Base-by-base conservation (phyloP, 2,888 invertebrate genomes). In the Pollenia angustigena region DNA sequence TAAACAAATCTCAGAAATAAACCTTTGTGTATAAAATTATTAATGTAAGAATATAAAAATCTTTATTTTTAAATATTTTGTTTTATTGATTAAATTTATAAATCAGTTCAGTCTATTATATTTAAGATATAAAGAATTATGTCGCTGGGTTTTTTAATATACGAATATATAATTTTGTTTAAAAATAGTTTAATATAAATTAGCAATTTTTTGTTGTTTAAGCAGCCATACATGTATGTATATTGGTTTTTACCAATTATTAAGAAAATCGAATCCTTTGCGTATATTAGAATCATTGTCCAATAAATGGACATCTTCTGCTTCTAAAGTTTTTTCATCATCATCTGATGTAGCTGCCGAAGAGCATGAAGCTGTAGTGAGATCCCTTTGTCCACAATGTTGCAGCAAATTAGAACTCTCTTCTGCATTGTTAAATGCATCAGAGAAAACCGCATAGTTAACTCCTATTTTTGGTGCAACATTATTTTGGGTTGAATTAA, bases 241-340 rank as follows among this genome's bases (percentile, higher is more conserved):
- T 56, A 23, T 46, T 18, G 4, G 23, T 42, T 66, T 81, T 89
- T 90, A 91, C 91, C 91, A 91, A 81, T 91, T 91, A 83, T 91
- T 91, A n/a, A 91, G 89, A 88, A 91, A 91, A 85, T 91, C 91
- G 87, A 91, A 91, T 66, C 91, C 91, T 50, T 90, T 91, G 42
- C 89, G 88, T 23, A 91, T 78, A 75, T 88, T 89, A 48, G 89
- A 88, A 68, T 90, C 90, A 52, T 89, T 89, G 10, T 90, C 85
- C 46, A 91, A 84, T 64, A 90, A 76, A 62, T 90, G 89, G 6
- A 90, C 88, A 81, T 90, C 90, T 78, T 90, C 90, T 62, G 89
- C 89, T 7, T 89, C 71, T 10, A 89, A 87, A 50, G 90, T 90
- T 48, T 89, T 89, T 46, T 89, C 88, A 16, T 90, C 90, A 64